Evolutionary conservation across 2,888 invertebrate genomes (phyloP).

Genomic region (Sialis lutaria): DNA sequence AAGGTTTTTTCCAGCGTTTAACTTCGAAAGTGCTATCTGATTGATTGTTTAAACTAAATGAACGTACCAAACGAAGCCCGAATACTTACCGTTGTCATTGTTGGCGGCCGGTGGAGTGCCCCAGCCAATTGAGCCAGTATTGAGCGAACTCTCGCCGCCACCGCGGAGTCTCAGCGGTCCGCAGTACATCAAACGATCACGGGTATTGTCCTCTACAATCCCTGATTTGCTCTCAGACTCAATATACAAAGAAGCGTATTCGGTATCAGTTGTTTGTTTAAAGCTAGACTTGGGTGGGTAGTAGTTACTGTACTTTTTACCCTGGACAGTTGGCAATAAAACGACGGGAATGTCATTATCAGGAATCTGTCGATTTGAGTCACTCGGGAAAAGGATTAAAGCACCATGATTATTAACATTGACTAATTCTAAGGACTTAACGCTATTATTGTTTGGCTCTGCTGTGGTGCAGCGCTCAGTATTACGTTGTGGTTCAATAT

Average conservation of each 20-base stretch:
- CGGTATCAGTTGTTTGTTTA: constrained; percentile 5
- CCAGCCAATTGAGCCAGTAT: constrained; percentile 58
- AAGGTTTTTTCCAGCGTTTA: no score
- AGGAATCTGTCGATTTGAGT: constrained; percentile 3
- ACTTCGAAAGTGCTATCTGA: no score
- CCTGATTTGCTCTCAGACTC: constrained; percentile 9
- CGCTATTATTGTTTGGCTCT: constrained; percentile 13
- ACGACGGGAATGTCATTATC: constrained; percentile 7
- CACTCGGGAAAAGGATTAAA: constrained; percentile 19
- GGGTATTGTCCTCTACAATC: no score
- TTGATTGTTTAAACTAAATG: no score
- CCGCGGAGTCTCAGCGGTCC: constrained; percentile 47
- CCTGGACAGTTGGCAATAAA: constrained; percentile 7
- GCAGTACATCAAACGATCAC: no score
- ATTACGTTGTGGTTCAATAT: constrained; percentile 30
- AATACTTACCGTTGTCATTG: constrained; percentile 32
- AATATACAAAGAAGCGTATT: constrained; percentile 6
- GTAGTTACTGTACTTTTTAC: constrained; percentile 7
- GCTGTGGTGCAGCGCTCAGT: constrained; percentile 26
- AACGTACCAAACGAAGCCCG: no score
- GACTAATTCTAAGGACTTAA: constrained; percentile 20
- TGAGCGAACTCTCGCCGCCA: constrained; percentile 68
- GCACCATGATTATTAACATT: constrained; percentile 21
- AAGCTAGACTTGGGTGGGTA: constrained; percentile 7
- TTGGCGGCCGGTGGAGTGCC: constrained; percentile 56